Base-by-base conservation (phyloP, 2,888 invertebrate species). In the Phragmatobia fuliginosa region DNA sequence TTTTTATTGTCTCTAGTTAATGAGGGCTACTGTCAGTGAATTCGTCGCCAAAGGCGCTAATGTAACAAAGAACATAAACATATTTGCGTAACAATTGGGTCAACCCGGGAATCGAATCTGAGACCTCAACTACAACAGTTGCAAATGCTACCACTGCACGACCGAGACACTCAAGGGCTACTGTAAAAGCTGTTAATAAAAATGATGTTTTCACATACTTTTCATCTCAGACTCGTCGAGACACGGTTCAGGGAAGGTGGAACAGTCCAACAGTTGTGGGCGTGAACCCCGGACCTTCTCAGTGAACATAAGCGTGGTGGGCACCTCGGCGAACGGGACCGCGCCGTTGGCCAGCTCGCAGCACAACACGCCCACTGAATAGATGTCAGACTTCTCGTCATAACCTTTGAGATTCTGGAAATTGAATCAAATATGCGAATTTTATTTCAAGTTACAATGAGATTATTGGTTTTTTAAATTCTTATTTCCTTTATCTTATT, bases 301-400 rank as follows among this genome's bases (percentile, higher is more conserved):
- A 6, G 98, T 97, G 80, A 98, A 95, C 98, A 99, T 98, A 83
- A 98, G 96, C 1, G 99, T 98, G n/a, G 97, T 97, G 10, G 97
- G 96, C 85, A 98, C 97, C 81, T 98, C 98, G 0, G 97, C 96
- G 92, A 98, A 99, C 0, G 99, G 99, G 77, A 98, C 97, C 45
- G 97, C 96, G 0, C 99, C 99, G 92, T 99, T 99, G 59, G 97
- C 98, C 71, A 98, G 92, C 92, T 98, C 98, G 89, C 98, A 99
- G 62, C 97, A 96, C 7, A 98, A 96, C 76, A 99, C 97, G 32
- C 99, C 99, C 59, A 99, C 86, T 72, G 99, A 99, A 89, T 99
- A 99, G 21, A 99, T 97, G 91, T 99, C 99, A 0, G 98, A 98
- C 81, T 97, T 97, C 86, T 97, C 97, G 85, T 98, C 97, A 89